Conservation (phyloP, 2,113 vertebrate genomes). For the Cardinalis cardinalis region DNA sequence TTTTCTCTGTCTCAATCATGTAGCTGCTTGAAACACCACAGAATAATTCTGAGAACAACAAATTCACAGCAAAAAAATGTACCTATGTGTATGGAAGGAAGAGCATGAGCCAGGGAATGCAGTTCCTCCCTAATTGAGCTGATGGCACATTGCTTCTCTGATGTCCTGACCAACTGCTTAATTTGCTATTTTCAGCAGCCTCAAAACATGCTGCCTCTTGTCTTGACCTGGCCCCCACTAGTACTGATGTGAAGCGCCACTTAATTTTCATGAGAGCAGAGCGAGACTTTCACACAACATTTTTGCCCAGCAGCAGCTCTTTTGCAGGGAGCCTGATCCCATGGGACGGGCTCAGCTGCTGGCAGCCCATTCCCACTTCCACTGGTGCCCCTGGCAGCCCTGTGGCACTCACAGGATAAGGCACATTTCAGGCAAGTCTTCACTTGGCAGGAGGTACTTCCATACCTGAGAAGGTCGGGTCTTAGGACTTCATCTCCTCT, state of each 20-base stretch:
- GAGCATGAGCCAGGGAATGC: background rate
- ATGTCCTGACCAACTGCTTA: background rate
- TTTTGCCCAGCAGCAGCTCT: background rate
- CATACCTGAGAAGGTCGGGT: background rate
- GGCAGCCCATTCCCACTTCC: background rate
- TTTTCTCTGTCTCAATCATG: background rate
- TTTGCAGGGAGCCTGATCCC: background rate
- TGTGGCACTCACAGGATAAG: background rate
- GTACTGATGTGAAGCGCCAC: background rate
- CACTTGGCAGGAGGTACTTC: background rate
- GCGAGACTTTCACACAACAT: background rate
- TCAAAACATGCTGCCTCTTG: conserved; percentile 9
- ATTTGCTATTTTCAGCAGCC: conserved; percentile 35
- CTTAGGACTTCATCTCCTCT: background rate
- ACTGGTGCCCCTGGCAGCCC: background rate
- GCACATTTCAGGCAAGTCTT: background rate
- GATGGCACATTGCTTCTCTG: background rate
- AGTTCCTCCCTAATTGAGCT: background rate
- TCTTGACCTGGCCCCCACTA: background rate
- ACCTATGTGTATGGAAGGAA: background rate
- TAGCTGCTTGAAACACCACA: background rate
- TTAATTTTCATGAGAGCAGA: background rate
- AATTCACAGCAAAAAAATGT: background rate
- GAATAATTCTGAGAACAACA: background rate
- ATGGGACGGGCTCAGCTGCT: background rate